A percentile compares a stretch with the other conserved stretches of the same genome.
phyloP scores from a whole-genome alignment of 2,888 invertebrate species.

The Junonia oenone region DNA sequence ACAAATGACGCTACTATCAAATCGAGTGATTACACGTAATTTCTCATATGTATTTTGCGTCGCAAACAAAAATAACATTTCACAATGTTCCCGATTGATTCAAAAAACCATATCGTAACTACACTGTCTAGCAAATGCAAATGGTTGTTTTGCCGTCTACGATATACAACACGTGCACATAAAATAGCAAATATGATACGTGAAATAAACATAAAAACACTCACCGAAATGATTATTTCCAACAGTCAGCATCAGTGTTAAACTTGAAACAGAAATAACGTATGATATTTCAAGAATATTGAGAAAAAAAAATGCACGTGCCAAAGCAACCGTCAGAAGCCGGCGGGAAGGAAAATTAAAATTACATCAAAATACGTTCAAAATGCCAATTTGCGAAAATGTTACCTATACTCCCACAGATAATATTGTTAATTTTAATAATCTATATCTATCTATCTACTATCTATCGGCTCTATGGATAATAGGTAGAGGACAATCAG shows the following conservation, averaged over 20 bases:
- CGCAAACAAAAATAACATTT: not conserved
- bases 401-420: conserved; percentile 30
- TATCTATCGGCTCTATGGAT: too few species aligned
- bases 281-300: conserved; percentile 29
- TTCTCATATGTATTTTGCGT: conserved; percentile 1
- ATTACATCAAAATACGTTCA: conserved; percentile 34
- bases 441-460: too few species aligned
- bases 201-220: conserved; percentile 45
- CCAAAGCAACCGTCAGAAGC: conserved; percentile 67
- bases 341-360: conserved; percentile 74
- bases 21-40: conserved; percentile 7
- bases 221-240: conserved; percentile 61
- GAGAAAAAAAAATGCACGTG: conserved; percentile 72
- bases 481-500: too few species aligned
- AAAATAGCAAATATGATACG: conserved; percentile 42
- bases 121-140: conserved; percentile 61
- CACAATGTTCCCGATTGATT: conserved; percentile 7
- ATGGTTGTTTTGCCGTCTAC: conserved; percentile 75
- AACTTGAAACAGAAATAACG: conserved; percentile 32
- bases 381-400: conserved; percentile 42
- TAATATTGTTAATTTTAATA: not conserved
- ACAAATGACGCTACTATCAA: conserved; percentile 61
- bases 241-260: conserved; percentile 68
- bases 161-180: conserved; percentile 69
- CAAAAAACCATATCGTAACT: conserved; percentile 70